A percentile compares a stretch with the other conserved stretches of the same genome.
Evolutionary conservation across 2,797 vertebrate species (phyloP).

Genomic region (Myotis daubentonii): DNA sequence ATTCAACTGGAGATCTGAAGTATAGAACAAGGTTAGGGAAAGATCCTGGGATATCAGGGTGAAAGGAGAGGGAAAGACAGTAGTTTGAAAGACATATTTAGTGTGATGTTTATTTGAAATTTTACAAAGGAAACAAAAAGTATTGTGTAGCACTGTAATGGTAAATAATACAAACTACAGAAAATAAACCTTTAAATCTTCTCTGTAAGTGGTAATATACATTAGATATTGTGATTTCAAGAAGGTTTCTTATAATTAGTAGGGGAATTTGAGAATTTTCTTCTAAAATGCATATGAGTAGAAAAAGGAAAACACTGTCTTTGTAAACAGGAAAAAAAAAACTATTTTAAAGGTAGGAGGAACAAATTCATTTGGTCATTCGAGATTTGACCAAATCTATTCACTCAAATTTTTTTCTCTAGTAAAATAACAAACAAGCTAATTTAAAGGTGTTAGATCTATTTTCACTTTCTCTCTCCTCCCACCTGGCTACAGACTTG

Average conservation of each 20-base stretch:
- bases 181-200: not conserved
- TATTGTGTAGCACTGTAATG: not conserved
- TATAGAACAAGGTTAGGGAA: not conserved
- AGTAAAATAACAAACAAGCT: conserved; percentile 6
- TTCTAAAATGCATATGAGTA: not conserved
- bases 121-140: not conserved
- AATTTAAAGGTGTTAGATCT: not conserved
- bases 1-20: not conserved
- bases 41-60: not conserved
- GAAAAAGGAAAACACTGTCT: not conserved
- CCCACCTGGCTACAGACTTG: not conserved
- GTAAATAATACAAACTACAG: not conserved
- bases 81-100: conserved; percentile 13
- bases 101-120: not conserved
- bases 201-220: not conserved
- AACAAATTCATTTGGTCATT: not conserved
- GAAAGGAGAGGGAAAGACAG: not conserved
- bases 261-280: not conserved
- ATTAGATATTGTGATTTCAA: not conserved
- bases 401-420: not conserved
- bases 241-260: not conserved
- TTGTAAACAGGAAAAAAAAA: not conserved
- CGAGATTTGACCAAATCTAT: conserved; percentile 9
- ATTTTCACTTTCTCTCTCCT: not conserved
- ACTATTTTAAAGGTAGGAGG: not conserved